A percentile compares a stretch with the other conserved stretches of the same genome.
Evolutionary conservation across 1,140 invertebrate species (phyloP).

Genomic region (Habropoda laboriosa): DNA sequence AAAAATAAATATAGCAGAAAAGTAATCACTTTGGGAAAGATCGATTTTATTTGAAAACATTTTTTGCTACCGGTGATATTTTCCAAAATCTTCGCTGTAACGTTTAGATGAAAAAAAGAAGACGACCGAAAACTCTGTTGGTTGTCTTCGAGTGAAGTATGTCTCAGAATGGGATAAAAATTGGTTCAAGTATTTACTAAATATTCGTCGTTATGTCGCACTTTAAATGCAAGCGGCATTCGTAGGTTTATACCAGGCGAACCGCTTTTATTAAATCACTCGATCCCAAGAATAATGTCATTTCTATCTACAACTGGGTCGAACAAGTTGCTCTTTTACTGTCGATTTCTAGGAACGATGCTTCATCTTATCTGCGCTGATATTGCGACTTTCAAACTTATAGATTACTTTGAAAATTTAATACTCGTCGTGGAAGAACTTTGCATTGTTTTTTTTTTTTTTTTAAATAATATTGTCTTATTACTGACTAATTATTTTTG

Average conservation of each 20-base stretch:
- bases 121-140: neutral
- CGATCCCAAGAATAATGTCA: constrained; percentile 33
- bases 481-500: neutral
- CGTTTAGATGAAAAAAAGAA: neutral
- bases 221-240: constrained; percentile 17
- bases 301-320: constrained; percentile 43
- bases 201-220: neutral
- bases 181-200: no score
- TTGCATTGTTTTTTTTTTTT: neutral
- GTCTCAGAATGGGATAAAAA: neutral
- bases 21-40: no score
- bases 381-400: neutral
- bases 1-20: no score
- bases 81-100: no score
- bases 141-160: neutral
- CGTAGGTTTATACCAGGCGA: constrained; percentile 7
- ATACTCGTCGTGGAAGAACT: no score
- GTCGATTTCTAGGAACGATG: neutral
- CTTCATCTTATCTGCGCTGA: neutral
- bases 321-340: constrained; percentile 4
- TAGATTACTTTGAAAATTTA: neutral
- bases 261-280: constrained; percentile 49
- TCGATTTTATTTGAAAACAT: no score
- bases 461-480: neutral
- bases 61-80: no score